These are phyloP conservation scores for Asbolus verrucosus DNA, from an alignment of 1,140 invertebrate genomes.

Conservation along the genomic window DNA sequence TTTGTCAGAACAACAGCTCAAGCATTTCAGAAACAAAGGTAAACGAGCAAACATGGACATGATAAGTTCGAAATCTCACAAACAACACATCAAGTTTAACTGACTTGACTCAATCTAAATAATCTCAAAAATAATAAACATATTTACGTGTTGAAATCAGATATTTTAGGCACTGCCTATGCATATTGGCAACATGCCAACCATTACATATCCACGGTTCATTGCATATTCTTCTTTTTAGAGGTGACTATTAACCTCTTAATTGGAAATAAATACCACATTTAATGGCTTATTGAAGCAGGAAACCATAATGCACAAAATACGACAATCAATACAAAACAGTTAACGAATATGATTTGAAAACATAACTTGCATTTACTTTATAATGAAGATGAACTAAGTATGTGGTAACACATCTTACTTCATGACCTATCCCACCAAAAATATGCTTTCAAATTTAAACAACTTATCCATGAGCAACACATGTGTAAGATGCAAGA, in stretches of 20 bases:
- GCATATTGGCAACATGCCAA: slow-evolving; percentile 5
- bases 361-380: slow-evolving; percentile 25
- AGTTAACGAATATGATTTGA: neutral
- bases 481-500: neutral
- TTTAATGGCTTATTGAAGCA: neutral
- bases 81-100: slow-evolving; percentile 16
- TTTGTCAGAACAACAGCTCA: slow-evolving; percentile 63
- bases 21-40: slow-evolving; percentile 58
- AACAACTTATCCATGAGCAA: neutral
- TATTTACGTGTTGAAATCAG: neutral
- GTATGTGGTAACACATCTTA: neutral
- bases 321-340: slow-evolving; percentile 13
- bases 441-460: neutral
- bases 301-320: slow-evolving; percentile 10
- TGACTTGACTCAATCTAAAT: neutral
- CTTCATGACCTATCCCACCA: slow-evolving; percentile 23
- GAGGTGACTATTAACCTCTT: too few relatives aligned
- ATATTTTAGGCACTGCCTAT: slow-evolving; percentile 29
- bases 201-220: slow-evolving; percentile 19
- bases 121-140: slow-evolving; percentile 22
- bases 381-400: neutral
- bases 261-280: too few relatives aligned
- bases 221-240: neutral
- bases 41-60: slow-evolving; percentile 56
- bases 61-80: neutral